Conservation (phyloP, 1,140 invertebrate species). For the Mercenaria mercenaria region DNA sequence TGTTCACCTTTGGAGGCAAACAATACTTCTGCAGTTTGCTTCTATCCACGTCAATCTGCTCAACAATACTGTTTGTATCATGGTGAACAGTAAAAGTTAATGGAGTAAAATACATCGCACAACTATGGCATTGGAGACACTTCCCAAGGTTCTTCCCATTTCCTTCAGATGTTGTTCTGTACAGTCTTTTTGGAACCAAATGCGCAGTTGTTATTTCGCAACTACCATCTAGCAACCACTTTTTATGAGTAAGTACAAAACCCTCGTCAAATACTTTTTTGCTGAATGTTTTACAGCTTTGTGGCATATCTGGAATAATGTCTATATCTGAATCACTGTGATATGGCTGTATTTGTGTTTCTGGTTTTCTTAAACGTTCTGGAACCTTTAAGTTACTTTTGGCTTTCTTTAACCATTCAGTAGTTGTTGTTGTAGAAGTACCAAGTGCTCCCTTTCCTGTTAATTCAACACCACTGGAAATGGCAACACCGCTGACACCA, state of each 20-base stretch:
- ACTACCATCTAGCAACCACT: neutral
- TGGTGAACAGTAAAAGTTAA: neutral
- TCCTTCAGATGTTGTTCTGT: neutral
- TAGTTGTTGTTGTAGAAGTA: neutral
- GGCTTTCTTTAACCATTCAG: neutral
- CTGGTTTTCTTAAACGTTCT: neutral
- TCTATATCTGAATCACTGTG: neutral
- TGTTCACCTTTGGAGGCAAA: neutral
- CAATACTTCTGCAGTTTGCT: neutral
- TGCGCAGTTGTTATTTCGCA: neutral
- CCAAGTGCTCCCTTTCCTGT: too few relatives aligned
- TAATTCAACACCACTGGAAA: too few relatives aligned
- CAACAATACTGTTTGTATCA: neutral
- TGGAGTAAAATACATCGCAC: neutral
- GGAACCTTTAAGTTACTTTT: neutral
- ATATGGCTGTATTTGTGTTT: neutral
- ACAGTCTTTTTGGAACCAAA: neutral
- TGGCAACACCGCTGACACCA: neutral
- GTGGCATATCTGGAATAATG: neutral
- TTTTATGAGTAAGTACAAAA: neutral
- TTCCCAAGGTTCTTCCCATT: neutral
- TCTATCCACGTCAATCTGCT: neutral
- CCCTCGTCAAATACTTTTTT: neutral
- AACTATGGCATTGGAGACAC: neutral
- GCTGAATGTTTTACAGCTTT: neutral